phyloP scores from a whole-genome alignment of 2,797 vertebrate species.

The Sebastes itinus region DNA sequence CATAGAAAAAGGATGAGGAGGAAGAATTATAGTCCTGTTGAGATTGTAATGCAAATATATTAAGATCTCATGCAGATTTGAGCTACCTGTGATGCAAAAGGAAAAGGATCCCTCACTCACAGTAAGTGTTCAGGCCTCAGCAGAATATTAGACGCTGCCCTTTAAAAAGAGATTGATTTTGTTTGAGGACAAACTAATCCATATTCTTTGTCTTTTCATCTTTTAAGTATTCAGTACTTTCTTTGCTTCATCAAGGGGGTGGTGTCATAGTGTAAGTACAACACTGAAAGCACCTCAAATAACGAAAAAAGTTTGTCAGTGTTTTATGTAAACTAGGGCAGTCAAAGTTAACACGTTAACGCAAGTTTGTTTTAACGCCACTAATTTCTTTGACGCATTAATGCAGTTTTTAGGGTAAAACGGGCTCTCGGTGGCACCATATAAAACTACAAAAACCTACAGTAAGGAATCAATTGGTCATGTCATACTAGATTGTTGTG shows the following conservation, averaged over 20 bases:
- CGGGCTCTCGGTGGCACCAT: fast-evolving
- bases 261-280: background rate
- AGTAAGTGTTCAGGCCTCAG: background rate
- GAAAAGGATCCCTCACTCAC: background rate
- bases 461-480: too few species aligned
- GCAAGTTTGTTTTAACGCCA: too few species aligned
- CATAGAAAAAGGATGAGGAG: background rate
- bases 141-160: background rate
- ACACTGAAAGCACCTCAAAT: background rate
- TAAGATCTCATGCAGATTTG: background rate
- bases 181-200: slow-evolving; percentile 8
- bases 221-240: background rate
- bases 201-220: background rate
- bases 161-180: slow-evolving; percentile 17
- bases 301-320: background rate
- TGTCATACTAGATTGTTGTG: too few species aligned
- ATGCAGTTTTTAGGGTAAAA: too few species aligned
- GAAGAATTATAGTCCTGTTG: background rate
- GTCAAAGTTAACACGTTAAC: too few species aligned
- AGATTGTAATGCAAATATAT: background rate
- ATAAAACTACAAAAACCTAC: too few species aligned
- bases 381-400: too few species aligned
- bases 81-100: background rate
- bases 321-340: background rate
- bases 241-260: background rate